Percentiles rank a stretch among this genome's conserved stretches.
Conservation (phyloP, 2,113 vertebrate genomes). For the Lota lota region DNA sequence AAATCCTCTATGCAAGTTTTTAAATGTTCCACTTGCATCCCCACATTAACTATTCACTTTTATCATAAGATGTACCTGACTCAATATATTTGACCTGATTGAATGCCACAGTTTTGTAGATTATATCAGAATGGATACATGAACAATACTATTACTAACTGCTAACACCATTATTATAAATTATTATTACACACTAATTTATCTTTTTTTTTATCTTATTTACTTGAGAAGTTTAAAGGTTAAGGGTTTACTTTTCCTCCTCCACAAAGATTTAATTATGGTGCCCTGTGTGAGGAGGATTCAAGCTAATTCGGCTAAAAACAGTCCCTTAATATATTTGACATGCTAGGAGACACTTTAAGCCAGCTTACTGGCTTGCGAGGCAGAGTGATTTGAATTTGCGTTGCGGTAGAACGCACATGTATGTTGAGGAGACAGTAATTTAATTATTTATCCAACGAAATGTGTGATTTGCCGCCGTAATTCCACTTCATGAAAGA, state of each 20-base stretch:
- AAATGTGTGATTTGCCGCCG: slow-evolving; percentile 68
- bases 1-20: too few species aligned
- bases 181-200: not conserved
- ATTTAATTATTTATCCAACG: slow-evolving; percentile 71
- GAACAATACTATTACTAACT: not conserved
- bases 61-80: too few species aligned
- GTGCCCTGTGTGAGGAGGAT: too few species aligned
- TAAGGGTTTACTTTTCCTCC: too few species aligned
- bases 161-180: not conserved
- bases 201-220: too few species aligned
- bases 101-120: too few species aligned
- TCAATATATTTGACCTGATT: too few species aligned
- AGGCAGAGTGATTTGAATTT: slow-evolving; percentile 62
- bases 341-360: slow-evolving; percentile 59
- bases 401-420: slow-evolving; percentile 26
- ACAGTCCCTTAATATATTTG: slow-evolving; percentile 58
- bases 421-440: slow-evolving; percentile 42
- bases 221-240: too few species aligned
- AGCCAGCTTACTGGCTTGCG: slow-evolving; percentile 59
- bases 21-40: too few species aligned
- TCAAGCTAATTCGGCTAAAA: not conserved
- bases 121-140: not conserved
- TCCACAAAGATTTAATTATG: too few species aligned
- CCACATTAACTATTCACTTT: too few species aligned
- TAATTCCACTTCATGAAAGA: slow-evolving; percentile 60